A percentile compares a stretch with the other conserved stretches of the same genome.
These are phyloP conservation scores for Misgurnus anguillicaudatus DNA, from an alignment of 2,113 vertebrate species.

Conservation along the genomic window DNA sequence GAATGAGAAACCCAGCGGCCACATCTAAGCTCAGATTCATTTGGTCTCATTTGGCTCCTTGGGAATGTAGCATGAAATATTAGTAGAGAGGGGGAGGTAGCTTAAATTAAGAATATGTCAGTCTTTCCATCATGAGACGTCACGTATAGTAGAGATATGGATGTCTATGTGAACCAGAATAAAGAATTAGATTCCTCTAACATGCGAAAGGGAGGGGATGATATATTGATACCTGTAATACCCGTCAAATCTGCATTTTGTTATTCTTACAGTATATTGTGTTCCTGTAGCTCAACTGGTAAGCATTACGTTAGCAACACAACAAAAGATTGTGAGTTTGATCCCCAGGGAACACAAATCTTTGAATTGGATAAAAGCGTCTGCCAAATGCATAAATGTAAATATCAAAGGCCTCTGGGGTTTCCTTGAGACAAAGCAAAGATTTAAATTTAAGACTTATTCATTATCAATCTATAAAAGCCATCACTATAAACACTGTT, in stretches of 20 bases:
- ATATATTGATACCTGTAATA: neutral
- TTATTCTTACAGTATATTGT: no score
- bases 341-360: no score
- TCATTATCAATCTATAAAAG: no score
- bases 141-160: neutral
- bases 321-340: no score
- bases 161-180: neutral
- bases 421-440: neutral
- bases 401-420: neutral
- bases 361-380: no score
- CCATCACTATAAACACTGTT: neutral
- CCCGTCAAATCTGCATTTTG: no score
- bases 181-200: neutral
- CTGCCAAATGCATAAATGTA: neutral
- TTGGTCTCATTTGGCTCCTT: constrained; percentile 65
- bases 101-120: constrained; percentile 47
- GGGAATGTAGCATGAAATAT: constrained; percentile 67
- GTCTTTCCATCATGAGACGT: neutral
- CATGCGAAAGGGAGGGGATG: neutral
- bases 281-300: no score
- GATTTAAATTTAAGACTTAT: neutral
- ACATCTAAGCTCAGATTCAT: constrained; percentile 69
- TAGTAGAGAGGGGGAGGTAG: constrained; percentile 56
- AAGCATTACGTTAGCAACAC: no score
- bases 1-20: constrained; percentile 67